These are phyloP conservation scores for Anodontia alba DNA, from an alignment of 2,888 invertebrate species.

Conservation along the genomic window DNA sequence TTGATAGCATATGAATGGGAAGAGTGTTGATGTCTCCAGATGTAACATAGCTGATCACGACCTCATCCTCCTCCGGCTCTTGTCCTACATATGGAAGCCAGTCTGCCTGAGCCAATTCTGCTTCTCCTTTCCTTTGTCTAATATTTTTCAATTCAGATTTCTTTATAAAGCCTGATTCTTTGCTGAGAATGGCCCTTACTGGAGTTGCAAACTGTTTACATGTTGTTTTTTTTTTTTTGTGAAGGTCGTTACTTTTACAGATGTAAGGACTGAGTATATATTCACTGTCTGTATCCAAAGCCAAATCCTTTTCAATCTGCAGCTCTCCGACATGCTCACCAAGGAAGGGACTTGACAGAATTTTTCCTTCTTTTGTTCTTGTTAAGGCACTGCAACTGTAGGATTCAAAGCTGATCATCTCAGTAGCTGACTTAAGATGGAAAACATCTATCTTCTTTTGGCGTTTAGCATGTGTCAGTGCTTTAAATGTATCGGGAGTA, in stretches of 20 bases:
- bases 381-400: neutral
- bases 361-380: neutral
- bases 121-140: slow-evolving; percentile 39
- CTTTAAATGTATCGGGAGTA: neutral
- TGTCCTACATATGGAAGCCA: slow-evolving; percentile 12
- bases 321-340: neutral
- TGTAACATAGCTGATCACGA: slow-evolving; percentile 27
- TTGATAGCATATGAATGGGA: slow-evolving; percentile 30
- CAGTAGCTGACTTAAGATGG: neutral
- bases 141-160: neutral
- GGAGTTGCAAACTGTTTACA: neutral
- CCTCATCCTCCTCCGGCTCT: neutral
- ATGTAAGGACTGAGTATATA: neutral
- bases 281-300: neutral
- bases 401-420: neutral
- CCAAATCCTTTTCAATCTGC: neutral
- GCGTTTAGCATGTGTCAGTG: neutral
- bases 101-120: slow-evolving; percentile 36
- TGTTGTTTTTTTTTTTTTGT: neutral
- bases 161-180: neutral
- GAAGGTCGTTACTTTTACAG: neutral
- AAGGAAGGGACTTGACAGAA: neutral
- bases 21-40: slow-evolving; percentile 32
- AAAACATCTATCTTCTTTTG: neutral
- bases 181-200: neutral